These are phyloP conservation scores for Tetanocera ferruginea DNA, from an alignment of 2,888 invertebrate species.

Conservation along the genomic window DNA sequence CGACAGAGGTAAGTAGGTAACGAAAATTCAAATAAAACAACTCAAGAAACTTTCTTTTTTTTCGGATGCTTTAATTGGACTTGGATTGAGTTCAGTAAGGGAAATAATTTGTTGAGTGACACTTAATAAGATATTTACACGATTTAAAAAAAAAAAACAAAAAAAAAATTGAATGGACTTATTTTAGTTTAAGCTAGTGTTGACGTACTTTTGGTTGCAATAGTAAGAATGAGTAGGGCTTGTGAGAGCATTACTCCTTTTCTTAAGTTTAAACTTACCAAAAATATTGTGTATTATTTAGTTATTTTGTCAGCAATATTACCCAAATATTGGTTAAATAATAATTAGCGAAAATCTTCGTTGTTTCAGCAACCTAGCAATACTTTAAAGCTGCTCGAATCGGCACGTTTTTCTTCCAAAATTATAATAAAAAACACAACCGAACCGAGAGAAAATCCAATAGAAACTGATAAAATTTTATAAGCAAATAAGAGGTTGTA, in stretches of 20 bases:
- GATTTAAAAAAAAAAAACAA: too few relatives aligned
- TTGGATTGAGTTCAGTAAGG: neutral
- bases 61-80: neutral
- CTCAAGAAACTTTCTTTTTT: neutral
- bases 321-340: too few relatives aligned
- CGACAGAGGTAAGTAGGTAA: neutral
- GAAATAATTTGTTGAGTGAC: too few relatives aligned
- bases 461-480: slow-evolving; percentile 37
- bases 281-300: too few relatives aligned
- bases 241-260: too few relatives aligned
- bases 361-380: neutral
- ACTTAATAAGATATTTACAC: too few relatives aligned
- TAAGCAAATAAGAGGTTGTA: slow-evolving; percentile 9
- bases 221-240: too few relatives aligned
- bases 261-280: too few relatives aligned
- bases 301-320: too few relatives aligned
- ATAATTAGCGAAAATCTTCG: too few relatives aligned
- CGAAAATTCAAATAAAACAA: neutral
- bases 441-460: slow-evolving; percentile 35
- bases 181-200: too few relatives aligned
- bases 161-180: too few relatives aligned
- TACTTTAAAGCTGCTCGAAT: neutral
- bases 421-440: slow-evolving; percentile 24
- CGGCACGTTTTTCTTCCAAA: neutral
- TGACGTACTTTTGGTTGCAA: neutral